Evolutionary conservation across 2,113 vertebrate species (phyloP), one percentile per base, ranked within the genome.

Genomic region (Sterna hirundo): DNA sequence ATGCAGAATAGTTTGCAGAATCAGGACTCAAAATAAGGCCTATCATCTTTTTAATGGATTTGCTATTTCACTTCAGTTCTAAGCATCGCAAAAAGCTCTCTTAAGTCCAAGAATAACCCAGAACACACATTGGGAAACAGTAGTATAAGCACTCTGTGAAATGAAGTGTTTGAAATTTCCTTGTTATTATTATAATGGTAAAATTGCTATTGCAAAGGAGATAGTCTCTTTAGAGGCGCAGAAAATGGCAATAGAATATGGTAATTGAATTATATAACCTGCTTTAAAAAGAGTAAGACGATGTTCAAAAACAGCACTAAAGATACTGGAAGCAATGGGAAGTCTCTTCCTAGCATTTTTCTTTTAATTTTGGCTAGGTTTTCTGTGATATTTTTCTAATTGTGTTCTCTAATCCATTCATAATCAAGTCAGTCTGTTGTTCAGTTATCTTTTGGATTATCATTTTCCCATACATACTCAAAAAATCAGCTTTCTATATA

Each of bases 191-290:
- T 71, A 62, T 86, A 82, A 93, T 66, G 42, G 40, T 47, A 44
- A 92, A 91, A 91, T 82, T 74, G 51, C 78, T 83, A 9, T 46
- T 94, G 49, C 62, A 74, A 92, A 94, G 82, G 46, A 80, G 83
- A 17, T 38, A 13, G n/a, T 60, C 25, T 90, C 68, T 88, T 92
- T 10, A 86, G 83, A 91, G 52, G 21, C 54, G 54, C 83, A 92
- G 86, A 89, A 87, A 91, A 75, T 64, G 47, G 49, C 46, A 88
- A 34, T 18, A 65, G n/a, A 55, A 57, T 58, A 58, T 29, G 19
- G 36, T 93, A 95, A 95, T 66, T 94, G 62, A 95, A 94, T 95
- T 94, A 88, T 94, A 88, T 64, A 82, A 76, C 36, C 57, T 13
- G 12, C 52, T 85, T 82, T 15, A 44, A 65, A 81, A 89, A 70